These are phyloP conservation scores for Casuarius casuarius DNA, from an alignment of 2,113 vertebrate genomes.

Conservation along the genomic window DNA sequence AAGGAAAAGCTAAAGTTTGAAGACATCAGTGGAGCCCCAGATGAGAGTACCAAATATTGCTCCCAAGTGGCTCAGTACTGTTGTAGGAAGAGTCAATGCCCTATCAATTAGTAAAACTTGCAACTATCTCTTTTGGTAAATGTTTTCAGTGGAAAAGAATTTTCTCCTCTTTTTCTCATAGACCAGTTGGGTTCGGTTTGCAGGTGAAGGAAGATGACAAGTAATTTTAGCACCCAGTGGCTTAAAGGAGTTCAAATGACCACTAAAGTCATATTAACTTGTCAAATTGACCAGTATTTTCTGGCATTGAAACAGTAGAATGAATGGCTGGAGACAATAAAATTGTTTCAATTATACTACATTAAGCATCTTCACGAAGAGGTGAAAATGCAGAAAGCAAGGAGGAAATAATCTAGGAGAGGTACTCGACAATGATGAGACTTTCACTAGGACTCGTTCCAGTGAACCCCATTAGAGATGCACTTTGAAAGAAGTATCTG, in stretches of 20 bases:
- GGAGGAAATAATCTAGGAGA: slow-evolving; percentile 57
- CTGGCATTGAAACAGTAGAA: slow-evolving; percentile 80
- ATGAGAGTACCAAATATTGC: not conserved
- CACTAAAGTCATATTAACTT: slow-evolving; percentile 83
- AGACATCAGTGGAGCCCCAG: not conserved
- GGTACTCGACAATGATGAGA: slow-evolving; percentile 22
- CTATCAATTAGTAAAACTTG: slow-evolving; percentile 65
- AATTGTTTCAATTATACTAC: slow-evolving; percentile 87
- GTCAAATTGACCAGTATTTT: slow-evolving; percentile 86
- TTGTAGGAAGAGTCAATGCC: slow-evolving; percentile 32
- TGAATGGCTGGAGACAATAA: slow-evolving; percentile 83
- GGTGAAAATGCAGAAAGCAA: slow-evolving; percentile 72
- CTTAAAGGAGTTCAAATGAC: slow-evolving; percentile 85
- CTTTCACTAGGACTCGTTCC: slow-evolving; percentile 16
- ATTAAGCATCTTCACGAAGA: slow-evolving; percentile 76
- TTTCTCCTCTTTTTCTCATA: not conserved
- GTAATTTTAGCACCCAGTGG: slow-evolving; percentile 79
- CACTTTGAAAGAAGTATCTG: not conserved
- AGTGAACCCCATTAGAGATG: slow-evolving; percentile 3
- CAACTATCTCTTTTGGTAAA: slow-evolving; percentile 54
- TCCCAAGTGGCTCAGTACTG: not conserved
- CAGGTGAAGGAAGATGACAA: slow-evolving; percentile 78
- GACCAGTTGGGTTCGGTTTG: slow-evolving; percentile 47
- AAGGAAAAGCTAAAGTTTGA: not conserved
- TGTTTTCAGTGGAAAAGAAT: slow-evolving; percentile 55